A percentile compares a stretch with the other conserved stretches of the same genome.
These are phyloP conservation scores for Drosophila suboccidentalis DNA, from an alignment of 2,888 invertebrate species.

Conservation along the genomic window DNA sequence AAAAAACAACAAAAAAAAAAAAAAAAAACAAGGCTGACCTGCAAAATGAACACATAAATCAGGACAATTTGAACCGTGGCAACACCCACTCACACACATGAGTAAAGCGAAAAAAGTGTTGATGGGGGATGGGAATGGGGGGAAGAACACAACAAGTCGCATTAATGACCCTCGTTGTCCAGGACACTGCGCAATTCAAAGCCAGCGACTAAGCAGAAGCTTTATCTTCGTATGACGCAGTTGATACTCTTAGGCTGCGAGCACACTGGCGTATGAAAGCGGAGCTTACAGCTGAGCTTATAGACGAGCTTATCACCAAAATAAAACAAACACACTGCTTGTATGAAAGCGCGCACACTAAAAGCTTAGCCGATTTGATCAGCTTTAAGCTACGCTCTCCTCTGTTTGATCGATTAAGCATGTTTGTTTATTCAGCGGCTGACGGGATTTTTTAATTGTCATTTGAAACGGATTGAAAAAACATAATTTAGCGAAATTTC, in stretches of 20 bases:
- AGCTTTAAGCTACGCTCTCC: too few species aligned
- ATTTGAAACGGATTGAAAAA: too few species aligned
- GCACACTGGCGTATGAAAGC: too few species aligned
- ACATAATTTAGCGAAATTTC: too few species aligned
- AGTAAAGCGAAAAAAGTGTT: not conserved
- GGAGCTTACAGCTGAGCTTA: too few species aligned
- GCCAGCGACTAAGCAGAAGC: not conserved
- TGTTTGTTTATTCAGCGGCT: too few species aligned
- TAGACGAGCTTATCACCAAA: too few species aligned
- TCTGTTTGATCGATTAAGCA: too few species aligned
- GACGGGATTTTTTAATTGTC: too few species aligned
- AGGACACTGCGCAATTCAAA: not conserved
- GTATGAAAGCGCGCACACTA: too few species aligned
- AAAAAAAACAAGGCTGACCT: constrained; percentile 2
- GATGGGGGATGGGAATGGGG: not conserved
- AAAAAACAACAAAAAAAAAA: constrained; percentile 11
- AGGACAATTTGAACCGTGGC: constrained; percentile 22
- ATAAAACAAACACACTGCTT: too few species aligned
- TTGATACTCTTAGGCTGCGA: not conserved
- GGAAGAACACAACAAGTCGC: constrained; percentile 11
- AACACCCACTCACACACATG: constrained; percentile 15
- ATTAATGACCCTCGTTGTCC: constrained; percentile 15
- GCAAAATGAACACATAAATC: constrained; percentile 53
- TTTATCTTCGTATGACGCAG: not conserved
- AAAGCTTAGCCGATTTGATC: too few species aligned